Evolutionary conservation across 2,888 invertebrate species (phyloP), one percentile per base, ranked within the genome.

Genomic region (Drosophila anomalata): DNA sequence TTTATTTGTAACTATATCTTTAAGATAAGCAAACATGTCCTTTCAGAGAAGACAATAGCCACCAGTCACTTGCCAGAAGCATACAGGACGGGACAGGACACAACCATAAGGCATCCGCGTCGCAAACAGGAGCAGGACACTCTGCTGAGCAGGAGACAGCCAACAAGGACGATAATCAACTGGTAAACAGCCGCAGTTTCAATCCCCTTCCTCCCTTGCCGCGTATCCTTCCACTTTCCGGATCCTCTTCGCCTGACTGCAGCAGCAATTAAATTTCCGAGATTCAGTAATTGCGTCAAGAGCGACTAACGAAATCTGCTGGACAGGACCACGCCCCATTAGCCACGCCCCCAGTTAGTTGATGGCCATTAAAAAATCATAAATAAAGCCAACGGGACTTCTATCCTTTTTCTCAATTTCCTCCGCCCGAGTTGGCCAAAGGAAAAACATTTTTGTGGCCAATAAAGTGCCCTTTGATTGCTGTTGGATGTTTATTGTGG

Each of bases 401-500:
- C 31, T 22, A 20, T 29, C 22, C 41, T 57, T 48, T 24, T 48
- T 14, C 47, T 6, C 33, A 12, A 46, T 60, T 22, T 31, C 22
- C 26, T 60, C n/a, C 12, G 14, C 31, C 47, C n/a, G 29, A 31
- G 22, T 47, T 31, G 47, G 31, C 29, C 1, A n/a, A 22, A n/a
- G 12, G 8, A 47, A 29, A 22, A 22, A 14, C 5, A n/a, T 55
- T 46, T 50, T 55, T 17, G 66, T 31, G 36, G 44, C 50, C 66
- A 66, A 66, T 66, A 66, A 66, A 66, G 48, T 39, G 54, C n/a
- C 41, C 11, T 67, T 67, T 67, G 56, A 68, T 68, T 68, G 57
- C 54, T 24, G 36, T 41, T 67, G 51, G 29, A 24, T 57, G 68
- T 47, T 67, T 33, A 41, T 67, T 57, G 51, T 26, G 44, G 44